Conservation (phyloP, 2,888 invertebrate genomes). For the Ypsolopha sequella region DNA sequence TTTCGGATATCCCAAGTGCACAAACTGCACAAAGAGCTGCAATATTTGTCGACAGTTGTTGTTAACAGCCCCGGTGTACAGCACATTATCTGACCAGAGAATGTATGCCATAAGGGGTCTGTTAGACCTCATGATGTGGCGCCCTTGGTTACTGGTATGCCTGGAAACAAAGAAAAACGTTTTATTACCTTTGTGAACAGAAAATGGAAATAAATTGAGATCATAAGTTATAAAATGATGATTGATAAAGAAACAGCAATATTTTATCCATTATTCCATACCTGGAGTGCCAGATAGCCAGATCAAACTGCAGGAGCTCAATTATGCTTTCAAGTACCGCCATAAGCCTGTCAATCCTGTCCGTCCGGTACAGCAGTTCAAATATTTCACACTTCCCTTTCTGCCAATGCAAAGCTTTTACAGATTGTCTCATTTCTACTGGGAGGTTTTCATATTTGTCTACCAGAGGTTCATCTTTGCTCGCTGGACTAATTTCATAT, state of each 20-base stretch:
- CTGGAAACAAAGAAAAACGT: slow-evolving; percentile 23
- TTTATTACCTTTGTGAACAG: neutral
- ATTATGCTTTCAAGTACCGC: slow-evolving; percentile 58
- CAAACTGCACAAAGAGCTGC: slow-evolving; percentile 35
- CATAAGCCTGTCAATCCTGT: slow-evolving; percentile 63
- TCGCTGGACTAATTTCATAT: slow-evolving; percentile 39
- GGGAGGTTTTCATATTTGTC: slow-evolving; percentile 40
- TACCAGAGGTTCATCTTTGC: slow-evolving; percentile 39
- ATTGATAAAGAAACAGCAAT: no score
- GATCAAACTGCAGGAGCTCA: slow-evolving; percentile 67
- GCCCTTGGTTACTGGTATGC: slow-evolving; percentile 34
- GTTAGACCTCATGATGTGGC: slow-evolving; percentile 40
- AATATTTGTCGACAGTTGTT: slow-evolving; percentile 44
- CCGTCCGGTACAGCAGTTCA: slow-evolving; percentile 39
- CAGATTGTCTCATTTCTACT: slow-evolving; percentile 38
- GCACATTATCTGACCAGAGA: slow-evolving; percentile 41
- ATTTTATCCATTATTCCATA: slow-evolving; percentile 15
- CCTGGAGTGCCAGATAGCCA: slow-evolving; percentile 68
- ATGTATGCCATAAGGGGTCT: slow-evolving; percentile 47
- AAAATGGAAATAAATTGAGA: no score
- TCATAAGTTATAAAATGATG: no score
- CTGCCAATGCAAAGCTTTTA: slow-evolving; percentile 49
- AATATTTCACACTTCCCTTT: slow-evolving; percentile 52
- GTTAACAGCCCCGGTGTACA: slow-evolving; percentile 41
- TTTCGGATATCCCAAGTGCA: slow-evolving; percentile 50